Evolutionary conservation across 1,140 invertebrate genomes (phyloP), one percentile per base, ranked within the genome.

Genomic region (Caenorhabditis tropicalis): DNA sequence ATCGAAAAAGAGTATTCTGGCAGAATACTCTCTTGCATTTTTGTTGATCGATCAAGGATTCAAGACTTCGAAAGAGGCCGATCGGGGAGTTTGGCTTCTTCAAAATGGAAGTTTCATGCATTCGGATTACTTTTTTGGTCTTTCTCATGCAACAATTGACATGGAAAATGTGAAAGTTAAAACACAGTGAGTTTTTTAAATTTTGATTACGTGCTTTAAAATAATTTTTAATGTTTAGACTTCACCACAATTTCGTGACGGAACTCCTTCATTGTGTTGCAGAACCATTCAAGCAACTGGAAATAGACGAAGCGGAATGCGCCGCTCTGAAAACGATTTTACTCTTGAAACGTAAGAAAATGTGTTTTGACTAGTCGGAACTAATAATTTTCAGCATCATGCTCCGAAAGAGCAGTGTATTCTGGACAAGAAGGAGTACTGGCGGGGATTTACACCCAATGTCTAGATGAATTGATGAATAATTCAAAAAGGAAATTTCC

Each of bases 71-170:
- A 49, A 24, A 60, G 33, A 51, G 56, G n/a, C 85, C 5, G 84
- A 85, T 48, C 6, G 7, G 1, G 60, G 53, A 3, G 60, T 83
- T 24, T 85, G 84, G 84, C 39, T 85, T 7, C 79, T 85, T 21
- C 84, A 82, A 48, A 81, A 85, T 79, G 70, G 83, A 12, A 85
- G 58, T 19, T 84, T 74, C 27, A 84, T 84, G 74, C 36, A 70
- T 36, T n/a, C 70, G 0, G 83, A 84, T 19, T 84, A 84, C 27
- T 58, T 80, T 43, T 56, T 56, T 33, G 83, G 83, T 7, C 33
- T 84, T 4, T 48, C 70, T 0, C 12, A 21, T 16, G 48, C 65
- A 39, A 46, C 27, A 24, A 24, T 43, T 43, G n/a, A 74, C 15
- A 27, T 56, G 36, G 65, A 74, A n/a, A 9, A n/a, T 24, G 43